Conservation (phyloP, 2,888 invertebrate genomes). For the Galeopsomyia nigrocyanea region DNA sequence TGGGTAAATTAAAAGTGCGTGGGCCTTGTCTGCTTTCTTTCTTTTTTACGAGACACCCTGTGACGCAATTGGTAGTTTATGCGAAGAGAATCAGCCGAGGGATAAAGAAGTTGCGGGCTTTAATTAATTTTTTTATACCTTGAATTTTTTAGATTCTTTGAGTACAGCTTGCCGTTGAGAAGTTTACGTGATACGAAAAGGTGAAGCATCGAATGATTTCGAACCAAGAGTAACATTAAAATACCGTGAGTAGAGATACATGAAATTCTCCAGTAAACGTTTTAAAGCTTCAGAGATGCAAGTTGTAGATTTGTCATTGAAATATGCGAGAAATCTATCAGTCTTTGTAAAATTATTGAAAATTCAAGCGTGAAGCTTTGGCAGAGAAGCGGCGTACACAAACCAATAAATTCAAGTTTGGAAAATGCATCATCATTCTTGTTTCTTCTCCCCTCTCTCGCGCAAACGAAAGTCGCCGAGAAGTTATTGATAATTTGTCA, state of each 20-base stretch:
- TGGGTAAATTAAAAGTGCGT: constrained; percentile 39
- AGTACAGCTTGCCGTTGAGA: neutral
- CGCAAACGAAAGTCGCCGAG: constrained; percentile 47
- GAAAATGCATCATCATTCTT: constrained; percentile 57
- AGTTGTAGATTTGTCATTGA: too few relatives aligned
- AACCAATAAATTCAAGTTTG: constrained; percentile 31
- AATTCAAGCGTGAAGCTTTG: too few relatives aligned
- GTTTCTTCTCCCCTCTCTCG: constrained; percentile 26
- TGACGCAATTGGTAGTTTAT: constrained; percentile 33
- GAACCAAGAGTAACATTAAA: neutral
- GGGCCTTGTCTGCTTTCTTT: neutral
- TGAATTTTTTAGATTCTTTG: constrained; percentile 27
- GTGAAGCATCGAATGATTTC: neutral
- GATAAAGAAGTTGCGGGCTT: constrained; percentile 13
- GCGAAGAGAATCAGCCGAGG: constrained; percentile 4
- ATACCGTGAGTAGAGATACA: too few relatives aligned
- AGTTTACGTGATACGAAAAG: neutral
- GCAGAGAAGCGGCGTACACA: too few relatives aligned
- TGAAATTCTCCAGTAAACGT: too few relatives aligned
- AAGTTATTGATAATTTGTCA: constrained; percentile 62
- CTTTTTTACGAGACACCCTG: constrained; percentile 7
- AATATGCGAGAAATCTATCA: too few relatives aligned
- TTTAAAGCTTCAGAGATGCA: too few relatives aligned
- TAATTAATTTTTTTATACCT: constrained; percentile 32
- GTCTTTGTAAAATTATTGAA: too few relatives aligned